A percentile compares a stretch with the other conserved stretches of the same genome.
Conservation (phyloP, 2,797 vertebrate genomes). For the Steatocranus sp. region DNA sequence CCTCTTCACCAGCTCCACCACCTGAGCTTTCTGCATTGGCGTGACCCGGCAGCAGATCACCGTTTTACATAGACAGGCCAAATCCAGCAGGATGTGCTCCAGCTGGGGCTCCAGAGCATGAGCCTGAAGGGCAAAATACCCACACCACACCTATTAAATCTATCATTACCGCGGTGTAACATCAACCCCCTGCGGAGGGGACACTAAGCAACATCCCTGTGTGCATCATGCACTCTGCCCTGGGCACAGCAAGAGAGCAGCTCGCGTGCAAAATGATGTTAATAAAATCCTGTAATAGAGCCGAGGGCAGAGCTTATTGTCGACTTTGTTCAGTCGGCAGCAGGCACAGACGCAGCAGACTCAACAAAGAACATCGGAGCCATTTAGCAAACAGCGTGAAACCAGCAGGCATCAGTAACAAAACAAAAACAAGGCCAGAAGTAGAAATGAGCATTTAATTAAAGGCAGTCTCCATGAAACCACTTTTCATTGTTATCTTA, state of each 20-base stretch:
- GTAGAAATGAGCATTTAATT: neutral
- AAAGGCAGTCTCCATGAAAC: neutral
- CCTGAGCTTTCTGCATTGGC: slow-evolving; percentile 83
- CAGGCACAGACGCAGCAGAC: neutral
- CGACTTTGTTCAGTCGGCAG: slow-evolving; percentile 13
- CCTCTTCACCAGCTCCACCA: slow-evolving; percentile 83
- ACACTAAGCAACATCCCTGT: slow-evolving; percentile 6
- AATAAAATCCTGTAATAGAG: slow-evolving; percentile 55
- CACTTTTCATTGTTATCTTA: slow-evolving; percentile 47
- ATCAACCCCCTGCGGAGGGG: slow-evolving; percentile 3
- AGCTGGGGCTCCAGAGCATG: slow-evolving; percentile 77
- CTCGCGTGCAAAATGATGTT: slow-evolving; percentile 42
- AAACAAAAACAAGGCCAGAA: neutral
- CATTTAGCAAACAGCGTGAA: neutral
- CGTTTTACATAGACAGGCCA: slow-evolving; percentile 81
- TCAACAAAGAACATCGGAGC: slow-evolving; percentile 5
- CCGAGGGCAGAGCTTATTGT: slow-evolving; percentile 39
- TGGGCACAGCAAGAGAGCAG: neutral
- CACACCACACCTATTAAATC: slow-evolving; percentile 13
- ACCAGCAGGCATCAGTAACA: neutral
- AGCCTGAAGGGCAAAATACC: slow-evolving; percentile 56
- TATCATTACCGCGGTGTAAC: neutral
- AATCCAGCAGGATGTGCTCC: slow-evolving; percentile 76
- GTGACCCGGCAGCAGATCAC: slow-evolving; percentile 85
- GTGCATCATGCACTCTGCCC: neutral